Base-by-base conservation (phyloP, 2,113 vertebrate species). In the Seriola dumerili region DNA sequence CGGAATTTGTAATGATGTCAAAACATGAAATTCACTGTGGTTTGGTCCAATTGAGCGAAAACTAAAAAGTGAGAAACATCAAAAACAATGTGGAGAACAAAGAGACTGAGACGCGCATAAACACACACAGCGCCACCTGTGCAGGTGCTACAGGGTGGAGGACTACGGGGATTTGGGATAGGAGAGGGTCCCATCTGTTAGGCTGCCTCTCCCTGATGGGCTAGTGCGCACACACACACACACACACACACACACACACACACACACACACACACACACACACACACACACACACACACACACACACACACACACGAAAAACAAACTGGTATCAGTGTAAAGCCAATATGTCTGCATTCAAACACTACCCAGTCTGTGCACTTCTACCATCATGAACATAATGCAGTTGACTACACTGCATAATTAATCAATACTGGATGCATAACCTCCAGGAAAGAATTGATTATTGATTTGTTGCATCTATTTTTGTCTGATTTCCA, bases 141-240 rank as follows among this genome's bases (percentile, higher is more conserved):
- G 72, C 82, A 87, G 82, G 87, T 86, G 63, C 80, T 84, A 40
- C 72, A 79, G 68, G 64, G 74, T 72, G 76, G 76, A 83, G 72
- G 71, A 81, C 80, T n/a, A 74, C 55, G 81, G 88, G 80, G 86
- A 91, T 72, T 78, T 86, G 42, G 58, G 78, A 85, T 32, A 48
- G 34, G 5, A 76, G 64, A 62, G 62, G 23, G 46, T 79, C 85
- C 87, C 85, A 87, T 88, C 88, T 87, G 92, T 88, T 81, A 67
- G 36, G 29, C 23, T 40, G 64, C 59, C 59, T 80, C 59, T 1
- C 57, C 63, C 44, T 70, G 44, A 67, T 67, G 42, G 59, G 46
- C 17, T 61, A 8, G 32, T 13, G 25, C 48, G 12, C 21, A 58
- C 9, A 46, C 52, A 50, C 46, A 23, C 25, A 64, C 46, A 23